phyloP scores from a whole-genome alignment of 2,113 vertebrate species.

The Corythornis vintsioides region DNA sequence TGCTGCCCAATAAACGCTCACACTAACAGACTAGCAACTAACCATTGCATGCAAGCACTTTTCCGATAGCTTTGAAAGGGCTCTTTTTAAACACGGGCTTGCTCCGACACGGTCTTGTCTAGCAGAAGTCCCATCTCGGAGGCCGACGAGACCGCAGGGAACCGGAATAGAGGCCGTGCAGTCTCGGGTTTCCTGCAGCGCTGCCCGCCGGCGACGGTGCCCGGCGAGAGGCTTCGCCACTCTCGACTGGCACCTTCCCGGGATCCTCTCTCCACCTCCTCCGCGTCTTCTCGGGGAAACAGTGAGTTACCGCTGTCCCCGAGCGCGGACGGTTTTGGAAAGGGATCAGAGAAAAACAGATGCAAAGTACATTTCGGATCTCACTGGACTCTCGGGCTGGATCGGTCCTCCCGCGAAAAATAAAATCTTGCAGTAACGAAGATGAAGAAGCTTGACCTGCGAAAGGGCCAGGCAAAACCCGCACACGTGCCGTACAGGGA shows the following conservation, averaged over 20 bases:
- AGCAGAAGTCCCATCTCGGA: not conserved
- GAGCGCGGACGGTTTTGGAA: not conserved
- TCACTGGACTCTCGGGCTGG: not conserved
- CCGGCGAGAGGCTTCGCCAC: not conserved
- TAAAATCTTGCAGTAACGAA: not conserved
- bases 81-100: not conserved
- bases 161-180: not conserved
- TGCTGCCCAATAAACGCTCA: fast-evolving
- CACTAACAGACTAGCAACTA: not conserved
- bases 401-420: not conserved
- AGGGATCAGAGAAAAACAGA: not conserved
- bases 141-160: not conserved
- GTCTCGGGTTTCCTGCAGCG: not conserved
- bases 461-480: not conserved
- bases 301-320: too few species aligned
- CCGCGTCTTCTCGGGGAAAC: not conserved
- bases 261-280: not conserved
- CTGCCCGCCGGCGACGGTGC: too few species aligned
- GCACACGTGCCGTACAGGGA: too few species aligned
- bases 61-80: not conserved
- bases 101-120: not conserved
- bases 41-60: not conserved
- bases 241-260: too few species aligned
- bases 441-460: not conserved
- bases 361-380: fast-evolving